Evolutionary conservation across 2,888 invertebrate genomes (phyloP).

Genomic region (Euclidia mi): DNA sequence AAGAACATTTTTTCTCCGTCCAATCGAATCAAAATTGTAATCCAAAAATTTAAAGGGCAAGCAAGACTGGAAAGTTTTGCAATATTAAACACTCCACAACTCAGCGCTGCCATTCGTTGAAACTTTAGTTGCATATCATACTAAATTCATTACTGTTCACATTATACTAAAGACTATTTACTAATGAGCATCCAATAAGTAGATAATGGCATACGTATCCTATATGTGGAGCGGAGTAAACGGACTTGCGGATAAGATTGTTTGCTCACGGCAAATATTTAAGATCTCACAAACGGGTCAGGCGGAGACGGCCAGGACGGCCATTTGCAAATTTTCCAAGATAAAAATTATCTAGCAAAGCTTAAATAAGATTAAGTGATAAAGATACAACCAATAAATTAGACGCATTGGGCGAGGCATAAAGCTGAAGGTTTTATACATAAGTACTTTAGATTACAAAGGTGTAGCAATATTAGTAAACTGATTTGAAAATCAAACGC

Average conservation of each 20-base stretch:
- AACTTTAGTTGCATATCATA: no score
- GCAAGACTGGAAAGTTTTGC: no score
- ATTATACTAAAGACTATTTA: conserved; percentile 21
- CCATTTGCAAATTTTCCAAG: conserved; percentile 87
- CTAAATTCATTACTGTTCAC: not conserved
- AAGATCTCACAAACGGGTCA: conserved; percentile 84
- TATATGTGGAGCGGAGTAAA: conserved; percentile 77
- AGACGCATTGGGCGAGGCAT: conserved; percentile 58
- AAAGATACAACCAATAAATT: conserved; percentile 64
- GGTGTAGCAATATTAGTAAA: conserved; percentile 27
- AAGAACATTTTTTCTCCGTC: no score
- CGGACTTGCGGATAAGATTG: conserved; percentile 83
- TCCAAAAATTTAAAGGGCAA: no score
- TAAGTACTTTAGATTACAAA: conserved; percentile 30
- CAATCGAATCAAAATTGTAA: no score
- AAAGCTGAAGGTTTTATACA: conserved; percentile 47
- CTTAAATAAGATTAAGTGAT: conserved; percentile 81
- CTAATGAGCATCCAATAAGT: conserved; percentile 33
- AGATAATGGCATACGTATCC: conserved; percentile 43
- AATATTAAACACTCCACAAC: no score
- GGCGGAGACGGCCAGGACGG: conserved; percentile 73
- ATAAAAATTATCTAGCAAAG: conserved; percentile 84
- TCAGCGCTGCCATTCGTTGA: no score
- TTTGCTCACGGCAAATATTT: conserved; percentile 85
- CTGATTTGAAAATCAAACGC: conserved; percentile 13